Base-by-base conservation (phyloP, 2,888 invertebrate species). In the Epinotia nisella region DNA sequence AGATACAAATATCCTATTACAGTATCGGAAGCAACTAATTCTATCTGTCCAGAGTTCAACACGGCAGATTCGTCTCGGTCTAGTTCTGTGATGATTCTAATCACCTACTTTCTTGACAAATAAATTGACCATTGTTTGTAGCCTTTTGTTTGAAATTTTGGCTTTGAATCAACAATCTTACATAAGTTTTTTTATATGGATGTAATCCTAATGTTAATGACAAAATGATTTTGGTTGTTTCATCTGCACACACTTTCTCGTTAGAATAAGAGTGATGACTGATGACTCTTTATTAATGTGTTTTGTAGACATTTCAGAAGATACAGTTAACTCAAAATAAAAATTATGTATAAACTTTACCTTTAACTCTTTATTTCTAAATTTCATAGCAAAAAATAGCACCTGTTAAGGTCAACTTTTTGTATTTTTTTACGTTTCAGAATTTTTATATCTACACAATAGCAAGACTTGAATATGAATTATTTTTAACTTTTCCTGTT, bases 81-180 rank as follows among this genome's bases (percentile, higher is more conserved):
- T n/a, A 72, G 17, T 68, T 68, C 49, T 35, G 58, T 21, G 24
- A 35, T 62, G 61, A 58, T 62, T 68, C 61, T 58, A 67, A 72
- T 58, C 68, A 39, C 61, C 67, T 69, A 60, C 49, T 58, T 56
- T 68, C 67, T 61, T 72, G 61, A 68, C 55, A 72, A 68, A 62
- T 68, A 72, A 72, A 72, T 72, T 72, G 72, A 39, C 62, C 56
- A 72, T 72, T 72, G 72, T 72, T 68, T 68, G 67, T 49, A 29
- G 11, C n/a, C 58, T 67, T 67, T 68, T 58, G 67, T 68, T 72
- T 61, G 55, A 71, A 58, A 71, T 49, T 53, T 41, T 15, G 56
- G 19, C 21, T 21, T 39, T 41, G 65, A 66, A 41, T 56, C 41
- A 66, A 56, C 66, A 41, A 56, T 41, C 55, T 66, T 55, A n/a